A percentile compares a stretch with the other conserved stretches of the same genome.
Evolutionary conservation across 1,140 invertebrate species (phyloP).

Genomic region (Calycopis cecrops): DNA sequence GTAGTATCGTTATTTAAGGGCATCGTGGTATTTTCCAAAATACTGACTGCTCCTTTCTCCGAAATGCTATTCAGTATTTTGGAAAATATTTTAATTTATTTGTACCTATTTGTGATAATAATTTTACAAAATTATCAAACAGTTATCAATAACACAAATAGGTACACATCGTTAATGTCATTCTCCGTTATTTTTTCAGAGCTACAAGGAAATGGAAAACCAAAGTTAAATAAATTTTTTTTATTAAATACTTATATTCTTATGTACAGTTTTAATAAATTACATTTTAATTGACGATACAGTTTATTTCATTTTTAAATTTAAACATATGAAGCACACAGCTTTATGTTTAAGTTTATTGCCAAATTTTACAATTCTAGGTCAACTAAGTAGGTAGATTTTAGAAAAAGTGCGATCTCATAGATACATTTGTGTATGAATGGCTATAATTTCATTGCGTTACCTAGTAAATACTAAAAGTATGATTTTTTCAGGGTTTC

Average conservation of each 20-base stretch:
- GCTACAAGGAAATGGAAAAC: constrained; percentile 35
- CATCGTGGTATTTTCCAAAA: background rate
- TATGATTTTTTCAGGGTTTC: no score
- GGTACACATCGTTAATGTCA: background rate
- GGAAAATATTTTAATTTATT: background rate
- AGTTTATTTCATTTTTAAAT: no score
- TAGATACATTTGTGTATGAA: no score
- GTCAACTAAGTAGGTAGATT: no score
- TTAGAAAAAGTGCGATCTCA: no score
- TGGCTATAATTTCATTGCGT: no score
- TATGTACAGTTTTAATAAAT: constrained; percentile 2
- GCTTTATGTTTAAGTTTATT: no score
- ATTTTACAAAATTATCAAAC: background rate
- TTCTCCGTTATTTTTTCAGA: constrained; percentile 24
- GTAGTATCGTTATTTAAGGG: background rate
- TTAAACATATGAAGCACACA: no score
- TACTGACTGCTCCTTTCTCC: background rate
- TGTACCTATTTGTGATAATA: no score
- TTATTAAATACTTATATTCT: constrained; percentile 8
- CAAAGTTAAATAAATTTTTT: constrained; percentile 16
- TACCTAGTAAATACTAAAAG: no score
- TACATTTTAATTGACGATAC: background rate
- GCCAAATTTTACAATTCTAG: no score
- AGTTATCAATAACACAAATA: background rate
- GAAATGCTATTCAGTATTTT: background rate